A percentile compares a stretch with the other conserved stretches of the same genome.
Conservation (phyloP, 1,140 invertebrate species). For the Drosophila pachea region DNA sequence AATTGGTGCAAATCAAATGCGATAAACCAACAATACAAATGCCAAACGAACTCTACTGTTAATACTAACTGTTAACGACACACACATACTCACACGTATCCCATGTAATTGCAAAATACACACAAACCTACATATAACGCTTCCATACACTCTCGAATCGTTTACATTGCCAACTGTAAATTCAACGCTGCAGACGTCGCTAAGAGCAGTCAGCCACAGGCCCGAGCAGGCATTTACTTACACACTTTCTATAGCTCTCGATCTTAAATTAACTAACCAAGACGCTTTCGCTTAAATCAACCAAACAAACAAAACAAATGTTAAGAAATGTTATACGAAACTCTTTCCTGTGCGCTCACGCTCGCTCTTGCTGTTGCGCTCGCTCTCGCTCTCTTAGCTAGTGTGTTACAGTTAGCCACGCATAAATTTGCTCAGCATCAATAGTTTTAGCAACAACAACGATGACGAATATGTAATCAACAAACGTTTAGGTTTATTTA, state of each 20-base stretch:
- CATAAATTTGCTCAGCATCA: conserved; percentile 24
- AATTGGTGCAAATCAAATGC: conserved; percentile 5
- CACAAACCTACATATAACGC: conserved; percentile 3
- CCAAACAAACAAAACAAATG: conserved; percentile 17
- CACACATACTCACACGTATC: conserved; percentile 4
- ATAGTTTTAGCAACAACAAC: conserved; percentile 25
- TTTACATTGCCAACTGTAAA: conserved; percentile 16
- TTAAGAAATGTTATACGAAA: neutral
- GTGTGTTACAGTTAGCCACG: conserved; percentile 3
- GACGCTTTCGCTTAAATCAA: conserved; percentile 58
- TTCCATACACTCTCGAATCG: neutral
- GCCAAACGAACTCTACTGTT: conserved; percentile 3
- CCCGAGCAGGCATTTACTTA: conserved; percentile 52
- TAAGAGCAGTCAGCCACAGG: conserved; percentile 62
- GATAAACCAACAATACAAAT: conserved; percentile 18
- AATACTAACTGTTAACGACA: neutral
- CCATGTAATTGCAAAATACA: neutral
- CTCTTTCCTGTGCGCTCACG: conserved; percentile 15
- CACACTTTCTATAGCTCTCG: neutral
- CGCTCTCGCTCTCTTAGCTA: conserved; percentile 13
- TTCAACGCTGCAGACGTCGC: conserved; percentile 56
- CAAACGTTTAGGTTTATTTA: conserved; percentile 14
- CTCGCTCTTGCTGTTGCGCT: conserved; percentile 6
- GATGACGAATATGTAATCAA: conserved; percentile 17
- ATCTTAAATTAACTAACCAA: conserved; percentile 45